Base-by-base conservation (phyloP, 2,888 invertebrate species). In the Parthenolecanium corni region DNA sequence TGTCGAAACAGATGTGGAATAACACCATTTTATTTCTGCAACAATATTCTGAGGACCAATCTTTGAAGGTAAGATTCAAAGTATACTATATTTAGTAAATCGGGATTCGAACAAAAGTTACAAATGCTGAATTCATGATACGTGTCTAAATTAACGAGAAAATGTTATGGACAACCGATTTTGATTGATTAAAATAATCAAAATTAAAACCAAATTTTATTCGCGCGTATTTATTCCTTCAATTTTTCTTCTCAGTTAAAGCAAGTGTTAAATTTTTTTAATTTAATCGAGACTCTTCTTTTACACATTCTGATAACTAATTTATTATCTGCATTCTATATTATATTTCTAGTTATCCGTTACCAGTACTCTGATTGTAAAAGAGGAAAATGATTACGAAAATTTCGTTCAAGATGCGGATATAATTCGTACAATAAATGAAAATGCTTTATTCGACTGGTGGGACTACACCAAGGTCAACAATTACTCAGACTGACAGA, bases 311-410 rank as follows among this genome's bases (percentile, higher is more conserved):
- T 31, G 52, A 6, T n/a, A n/a, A 23, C 9, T 31, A 25, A n/a
- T 31, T 16, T 18, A 6, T 5, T 12, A 24, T 31, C 14, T 52
- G 1, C 2, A 14, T 42, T 23, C 23, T 21, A 11, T 12, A 21
- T 53, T 18, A 21, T 40, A 23, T 40, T n/a, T 25, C n/a, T 20
- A 58, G 58, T 11, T 58, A 12, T 58, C 58, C n/a, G 21, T 38
- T 6, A 49, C 58, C 21, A 51, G 58, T 23, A 36, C 36, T 47
- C 12, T 23, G 12, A 47, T 51, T n/a, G 38, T 58, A 5, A n/a
- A 36, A 4, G 14, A 51, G 3, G 58, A 49, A 23, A n/a, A 47
- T 18, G 21, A 36, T 36, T 58, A 58, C 16, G 9, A 9, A 1
- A 51, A 49, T 21, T 58, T 47, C 12, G 5, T 58, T 2, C 23